These are phyloP conservation scores for Steinernema khuongi DNA, from an alignment of 1,140 invertebrate genomes.

Conservation along the genomic window DNA sequence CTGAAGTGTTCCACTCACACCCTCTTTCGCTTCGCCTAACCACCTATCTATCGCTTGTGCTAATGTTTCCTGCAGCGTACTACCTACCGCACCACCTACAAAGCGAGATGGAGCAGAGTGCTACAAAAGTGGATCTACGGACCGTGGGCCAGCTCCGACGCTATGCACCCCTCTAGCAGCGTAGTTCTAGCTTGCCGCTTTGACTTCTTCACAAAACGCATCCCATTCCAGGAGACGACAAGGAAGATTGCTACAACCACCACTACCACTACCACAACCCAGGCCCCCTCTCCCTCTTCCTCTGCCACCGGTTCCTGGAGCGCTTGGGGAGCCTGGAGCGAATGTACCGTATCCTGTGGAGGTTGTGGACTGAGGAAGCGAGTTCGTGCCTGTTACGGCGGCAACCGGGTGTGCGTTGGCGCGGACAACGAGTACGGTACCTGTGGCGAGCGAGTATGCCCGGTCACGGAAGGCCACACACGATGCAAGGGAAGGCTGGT, in stretches of 20 bases:
- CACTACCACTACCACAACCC: constrained; percentile 20
- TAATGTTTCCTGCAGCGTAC: constrained; percentile 8
- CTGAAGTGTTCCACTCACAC: not conserved
- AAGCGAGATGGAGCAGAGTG: not conserved
- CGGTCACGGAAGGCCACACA: constrained; percentile 19
- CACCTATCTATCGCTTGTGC: not conserved
- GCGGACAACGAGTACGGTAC: constrained; percentile 25
- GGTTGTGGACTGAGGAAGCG: constrained; percentile 46
- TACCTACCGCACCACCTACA: too few species aligned
- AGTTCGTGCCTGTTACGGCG: constrained; percentile 47
- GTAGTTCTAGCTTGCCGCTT: constrained; percentile 6
- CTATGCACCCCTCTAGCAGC: not conserved
- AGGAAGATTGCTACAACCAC: not conserved
- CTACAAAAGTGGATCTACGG: not conserved
- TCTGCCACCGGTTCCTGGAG: constrained; percentile 24
- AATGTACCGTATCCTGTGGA: constrained; percentile 45
- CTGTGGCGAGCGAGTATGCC: constrained; percentile 30
- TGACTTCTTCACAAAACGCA: too few species aligned
- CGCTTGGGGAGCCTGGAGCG: constrained; percentile 41
- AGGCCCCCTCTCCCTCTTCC: too few species aligned
- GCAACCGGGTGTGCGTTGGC: constrained; percentile 42
- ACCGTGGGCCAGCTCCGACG: not conserved
- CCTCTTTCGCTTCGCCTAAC: not conserved
- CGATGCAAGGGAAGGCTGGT: constrained; percentile 48
- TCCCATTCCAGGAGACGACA: not conserved